Conservation (phyloP, 2,888 invertebrate species). For the Lysandra coridon region DNA sequence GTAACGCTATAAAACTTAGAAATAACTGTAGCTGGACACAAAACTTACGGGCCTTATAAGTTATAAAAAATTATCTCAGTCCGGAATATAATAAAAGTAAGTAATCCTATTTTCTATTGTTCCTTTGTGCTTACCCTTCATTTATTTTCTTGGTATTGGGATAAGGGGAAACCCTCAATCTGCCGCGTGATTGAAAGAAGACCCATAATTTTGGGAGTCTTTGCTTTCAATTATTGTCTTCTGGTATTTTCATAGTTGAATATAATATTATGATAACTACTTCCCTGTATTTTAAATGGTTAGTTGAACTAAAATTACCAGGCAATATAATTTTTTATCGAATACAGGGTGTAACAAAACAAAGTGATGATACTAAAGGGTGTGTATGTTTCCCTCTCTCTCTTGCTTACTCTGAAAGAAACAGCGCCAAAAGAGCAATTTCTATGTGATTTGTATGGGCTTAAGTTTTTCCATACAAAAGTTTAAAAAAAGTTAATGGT, state of each 20-base stretch:
- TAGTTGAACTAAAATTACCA: too few relatives aligned
- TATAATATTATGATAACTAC: not conserved
- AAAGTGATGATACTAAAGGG: too few relatives aligned
- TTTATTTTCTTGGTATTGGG: conserved; percentile 42
- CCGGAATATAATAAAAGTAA: conserved; percentile 32
- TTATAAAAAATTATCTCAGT: conserved; percentile 30
- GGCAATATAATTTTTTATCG: too few relatives aligned
- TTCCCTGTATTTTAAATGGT: not conserved
- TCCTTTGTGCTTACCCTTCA: conserved; percentile 33
- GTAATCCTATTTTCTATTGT: conserved; percentile 33
- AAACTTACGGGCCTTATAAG: conserved; percentile 21
- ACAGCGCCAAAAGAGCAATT: too few relatives aligned
- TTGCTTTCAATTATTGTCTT: conserved; percentile 23
- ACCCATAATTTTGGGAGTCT: conserved; percentile 31
- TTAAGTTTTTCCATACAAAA: too few relatives aligned
- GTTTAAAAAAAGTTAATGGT: too few relatives aligned
- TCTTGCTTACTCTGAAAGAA: too few relatives aligned
- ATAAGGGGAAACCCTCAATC: conserved; percentile 47
- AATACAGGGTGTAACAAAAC: too few relatives aligned
- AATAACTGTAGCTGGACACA: not conserved
- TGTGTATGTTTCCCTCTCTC: too few relatives aligned
- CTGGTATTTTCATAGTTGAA: conserved; percentile 25
- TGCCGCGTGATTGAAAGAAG: conserved; percentile 34
- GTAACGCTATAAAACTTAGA: not conserved
- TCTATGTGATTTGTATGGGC: too few relatives aligned